Evolutionary conservation across 1,140 invertebrate genomes (phyloP).

Genomic region (Saccostrea echinata): DNA sequence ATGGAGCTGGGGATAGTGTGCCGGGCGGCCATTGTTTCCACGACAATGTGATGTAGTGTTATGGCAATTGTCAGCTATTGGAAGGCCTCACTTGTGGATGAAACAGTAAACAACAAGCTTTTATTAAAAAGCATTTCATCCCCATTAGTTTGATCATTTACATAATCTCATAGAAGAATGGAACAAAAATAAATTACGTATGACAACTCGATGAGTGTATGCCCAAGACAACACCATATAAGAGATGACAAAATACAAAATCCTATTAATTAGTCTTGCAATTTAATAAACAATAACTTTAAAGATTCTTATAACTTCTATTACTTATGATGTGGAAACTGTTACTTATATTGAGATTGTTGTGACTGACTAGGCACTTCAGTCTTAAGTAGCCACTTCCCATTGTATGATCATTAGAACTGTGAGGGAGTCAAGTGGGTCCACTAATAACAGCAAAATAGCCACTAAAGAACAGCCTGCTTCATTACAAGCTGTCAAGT

Average conservation of each 20-base stretch:
- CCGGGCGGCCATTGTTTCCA: conserved; percentile 31
- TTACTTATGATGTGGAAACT: conserved; percentile 17
- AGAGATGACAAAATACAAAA: background rate
- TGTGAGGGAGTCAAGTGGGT: background rate
- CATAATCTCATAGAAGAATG: conserved; percentile 25
- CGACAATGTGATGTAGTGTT: conserved; percentile 38
- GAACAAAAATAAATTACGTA: conserved; percentile 21
- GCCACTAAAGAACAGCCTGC: conserved; percentile 2
- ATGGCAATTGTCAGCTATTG: conserved; percentile 34
- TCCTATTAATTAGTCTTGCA: background rate
- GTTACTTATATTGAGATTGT: conserved; percentile 33
- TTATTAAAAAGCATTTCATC: conserved; percentile 39
- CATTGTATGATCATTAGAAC: background rate
- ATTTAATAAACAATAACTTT: background rate
- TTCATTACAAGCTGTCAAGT: conserved; percentile 9
- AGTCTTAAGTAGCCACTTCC: conserved; percentile 3
- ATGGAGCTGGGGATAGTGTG: conserved; percentile 29
- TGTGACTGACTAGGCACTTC: background rate
- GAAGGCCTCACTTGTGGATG: conserved; percentile 37
- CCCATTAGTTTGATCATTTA: conserved; percentile 37
- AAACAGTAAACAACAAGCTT: conserved; percentile 34
- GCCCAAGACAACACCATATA: background rate
- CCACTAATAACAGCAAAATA: conserved; percentile 31
- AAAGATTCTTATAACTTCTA: background rate
- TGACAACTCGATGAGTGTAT: background rate